Evolutionary conservation across 2,113 vertebrate genomes (phyloP).

Genomic region (Neodon shergylaensis): DNA sequence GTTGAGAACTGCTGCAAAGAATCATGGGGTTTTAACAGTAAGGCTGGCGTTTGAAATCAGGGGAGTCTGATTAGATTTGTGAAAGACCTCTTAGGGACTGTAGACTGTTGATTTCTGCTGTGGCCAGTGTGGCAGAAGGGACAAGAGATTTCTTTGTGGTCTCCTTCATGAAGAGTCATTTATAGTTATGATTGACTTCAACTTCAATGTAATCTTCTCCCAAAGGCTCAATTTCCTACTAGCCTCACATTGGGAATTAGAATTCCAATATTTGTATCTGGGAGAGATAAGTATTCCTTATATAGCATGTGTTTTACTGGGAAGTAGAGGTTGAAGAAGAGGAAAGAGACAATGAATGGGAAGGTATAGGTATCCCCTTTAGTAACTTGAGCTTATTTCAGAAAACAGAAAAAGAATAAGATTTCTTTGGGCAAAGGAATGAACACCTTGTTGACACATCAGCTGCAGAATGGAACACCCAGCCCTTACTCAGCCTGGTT

Average conservation of each 20-base stretch:
- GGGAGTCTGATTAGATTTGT: no score
- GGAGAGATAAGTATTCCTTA: rapidly evolving
- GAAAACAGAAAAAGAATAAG: not conserved
- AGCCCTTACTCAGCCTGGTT: rapidly evolving
- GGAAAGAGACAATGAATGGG: not conserved
- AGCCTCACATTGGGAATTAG: not conserved
- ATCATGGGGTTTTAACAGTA: not conserved
- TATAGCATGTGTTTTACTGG: not conserved
- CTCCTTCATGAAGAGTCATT: no score
- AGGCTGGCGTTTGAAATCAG: not conserved
- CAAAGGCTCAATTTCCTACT: no score
- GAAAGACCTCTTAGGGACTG: rapidly evolving
- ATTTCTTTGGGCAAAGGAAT: not conserved
- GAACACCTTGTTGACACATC: rapidly evolving
- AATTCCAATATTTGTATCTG: not conserved
- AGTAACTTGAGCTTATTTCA: not conserved
- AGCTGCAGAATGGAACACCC: rapidly evolving
- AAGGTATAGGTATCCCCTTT: not conserved
- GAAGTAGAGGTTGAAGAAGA: not conserved
- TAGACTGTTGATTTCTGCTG: not conserved
- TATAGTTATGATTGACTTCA: not conserved
- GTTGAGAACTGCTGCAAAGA: not conserved
- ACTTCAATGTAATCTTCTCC: no score
- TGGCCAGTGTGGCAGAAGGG: rapidly evolving
- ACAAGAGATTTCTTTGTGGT: not conserved